A percentile compares a stretch with the other conserved stretches of the same genome.
Conservation (phyloP, 2,797 vertebrate species). For the Sparidentex hasta region DNA sequence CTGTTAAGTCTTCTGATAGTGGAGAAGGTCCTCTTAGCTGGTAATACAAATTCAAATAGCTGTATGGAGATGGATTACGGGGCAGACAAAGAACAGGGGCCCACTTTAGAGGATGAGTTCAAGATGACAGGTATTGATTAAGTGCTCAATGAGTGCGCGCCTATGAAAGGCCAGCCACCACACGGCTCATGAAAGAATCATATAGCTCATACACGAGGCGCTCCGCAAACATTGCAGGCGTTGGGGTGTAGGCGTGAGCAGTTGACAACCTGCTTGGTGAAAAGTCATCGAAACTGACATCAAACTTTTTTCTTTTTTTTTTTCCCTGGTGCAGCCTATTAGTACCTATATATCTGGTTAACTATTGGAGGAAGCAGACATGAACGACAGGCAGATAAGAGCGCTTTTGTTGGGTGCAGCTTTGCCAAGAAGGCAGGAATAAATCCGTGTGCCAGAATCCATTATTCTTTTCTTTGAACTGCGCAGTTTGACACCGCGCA, state of each 20-base stretch:
- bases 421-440: constrained; percentile 52
- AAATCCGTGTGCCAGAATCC: constrained; percentile 49
- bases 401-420: constrained; percentile 39
- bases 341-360: constrained; percentile 38
- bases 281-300: constrained; percentile 53
- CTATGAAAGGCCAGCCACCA: constrained; percentile 77
- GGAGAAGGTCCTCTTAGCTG: constrained; percentile 73
- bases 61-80: constrained; percentile 78
- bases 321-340: constrained; percentile 14
- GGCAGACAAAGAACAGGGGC: constrained; percentile 66
- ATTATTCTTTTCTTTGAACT: constrained; percentile 61
- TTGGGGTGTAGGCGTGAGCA: constrained; percentile 51
- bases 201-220: constrained; percentile 65
- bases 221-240: constrained; percentile 66
- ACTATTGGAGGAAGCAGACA: constrained; percentile 36
- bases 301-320: constrained; percentile 26
- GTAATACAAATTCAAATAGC: constrained; percentile 82
- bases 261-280: constrained; percentile 48
- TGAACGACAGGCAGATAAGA: constrained; percentile 24
- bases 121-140: constrained; percentile 87
- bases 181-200: constrained; percentile 84
- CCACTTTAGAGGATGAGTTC: constrained; percentile 81
- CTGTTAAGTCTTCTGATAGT: constrained; percentile 78
- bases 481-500: constrained; percentile 47
- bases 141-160: constrained; percentile 78